Evolutionary conservation across 2,888 invertebrate species (phyloP), one percentile per base, ranked within the genome.

Genomic region (Oxycera nigricornis): DNA sequence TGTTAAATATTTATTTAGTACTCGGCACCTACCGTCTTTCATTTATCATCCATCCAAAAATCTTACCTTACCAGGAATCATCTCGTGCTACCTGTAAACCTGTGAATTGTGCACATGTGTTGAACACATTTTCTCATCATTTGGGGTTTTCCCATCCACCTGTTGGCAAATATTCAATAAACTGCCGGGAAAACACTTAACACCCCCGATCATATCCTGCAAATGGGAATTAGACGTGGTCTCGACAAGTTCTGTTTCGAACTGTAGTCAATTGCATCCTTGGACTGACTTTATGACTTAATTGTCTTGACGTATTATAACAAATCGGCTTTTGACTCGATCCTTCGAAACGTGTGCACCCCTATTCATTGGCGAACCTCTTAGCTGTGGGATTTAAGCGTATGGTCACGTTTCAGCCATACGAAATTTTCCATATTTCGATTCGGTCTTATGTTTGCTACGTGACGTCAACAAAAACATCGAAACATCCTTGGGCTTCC

Each of bases 391-490:
- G 17, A 41, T 55, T 70, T 31, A 39, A 55, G 26, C 31, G 31
- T 52, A 52, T 70, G 52, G 70, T 70, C 70, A 70, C 70, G 70
- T 70, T 52, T 70, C 41, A 14, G 1, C 9, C 31, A 39, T 65
- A 35, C 41, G 65, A 65, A n/a, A 70, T 68, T 50, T 50, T 17
- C 50, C 28, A 50, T 52, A 17, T 68, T 68, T 26, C 68, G 50
- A 52, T 68, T 30, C 68, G 52, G 22, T 68, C 31, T 30, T n/a
- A 70, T 52, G 31, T 55, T 70, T 70, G 14, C 17, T 70, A 70
- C 70, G 70, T 70, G 70, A 52, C 70, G 52, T 70, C 70, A 70
- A 70, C 70, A 70, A 70, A 70, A 70, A 70, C 70, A 70, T 30
- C 35, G 55, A 55, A 31, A 70, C 35, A 31, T 70, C 70, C 55